Evolutionary conservation across 2,113 vertebrate species (phyloP).

Genomic region (Menura novaehollandiae): DNA sequence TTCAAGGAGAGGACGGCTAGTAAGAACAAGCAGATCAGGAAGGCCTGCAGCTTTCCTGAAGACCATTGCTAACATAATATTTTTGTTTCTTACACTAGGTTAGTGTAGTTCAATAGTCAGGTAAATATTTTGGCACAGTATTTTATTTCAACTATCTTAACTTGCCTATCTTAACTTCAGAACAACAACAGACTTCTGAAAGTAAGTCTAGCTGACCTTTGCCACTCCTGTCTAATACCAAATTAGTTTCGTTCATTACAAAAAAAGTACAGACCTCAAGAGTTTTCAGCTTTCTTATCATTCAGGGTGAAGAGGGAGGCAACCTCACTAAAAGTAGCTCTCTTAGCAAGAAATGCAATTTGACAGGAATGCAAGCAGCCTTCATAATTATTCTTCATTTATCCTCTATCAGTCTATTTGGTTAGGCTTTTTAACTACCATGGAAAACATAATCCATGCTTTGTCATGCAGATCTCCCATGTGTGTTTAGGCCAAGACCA

Average conservation of each 20-base stretch:
- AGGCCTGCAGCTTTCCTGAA: neutral
- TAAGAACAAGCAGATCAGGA: neutral
- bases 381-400: neutral
- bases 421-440: neutral
- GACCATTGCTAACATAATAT: fast-evolving
- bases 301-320: neutral
- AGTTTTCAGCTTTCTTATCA: neutral
- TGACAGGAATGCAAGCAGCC: neutral
- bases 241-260: neutral
- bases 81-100: neutral
- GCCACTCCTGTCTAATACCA: neutral
- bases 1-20: neutral
- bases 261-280: neutral
- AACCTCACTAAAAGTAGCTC: neutral
- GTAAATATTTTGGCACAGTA: neutral
- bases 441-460: neutral
- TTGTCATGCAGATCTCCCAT: neutral
- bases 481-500: neutral
- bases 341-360: neutral
- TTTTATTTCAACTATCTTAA: neutral
- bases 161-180: neutral
- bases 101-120: neutral
- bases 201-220: neutral
- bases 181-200: neutral
- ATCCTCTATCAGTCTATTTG: neutral